These are phyloP conservation scores for Andinoacara biseriatus DNA, from an alignment of 2,113 vertebrate species.

Conservation along the genomic window DNA sequence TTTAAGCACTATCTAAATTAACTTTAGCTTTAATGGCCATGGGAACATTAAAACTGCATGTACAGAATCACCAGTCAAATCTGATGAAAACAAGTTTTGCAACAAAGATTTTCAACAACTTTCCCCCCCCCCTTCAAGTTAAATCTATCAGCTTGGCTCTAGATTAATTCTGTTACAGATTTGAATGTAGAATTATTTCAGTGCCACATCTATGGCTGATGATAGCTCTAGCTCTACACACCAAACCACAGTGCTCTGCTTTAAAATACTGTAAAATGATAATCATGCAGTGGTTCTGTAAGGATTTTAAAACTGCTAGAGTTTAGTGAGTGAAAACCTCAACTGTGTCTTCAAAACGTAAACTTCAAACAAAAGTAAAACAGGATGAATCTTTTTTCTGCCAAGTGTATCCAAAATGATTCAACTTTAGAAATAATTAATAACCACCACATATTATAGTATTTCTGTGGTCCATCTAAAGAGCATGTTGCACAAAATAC, in stretches of 20 bases:
- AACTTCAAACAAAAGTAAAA: neutral
- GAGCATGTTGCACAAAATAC: neutral
- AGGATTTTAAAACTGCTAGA: neutral
- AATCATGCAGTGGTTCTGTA: slow-evolving; percentile 1
- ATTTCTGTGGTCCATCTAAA: neutral
- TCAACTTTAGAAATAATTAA: neutral
- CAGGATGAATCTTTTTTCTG: neutral
- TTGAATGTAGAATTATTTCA: neutral
- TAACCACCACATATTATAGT: neutral
- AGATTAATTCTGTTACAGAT: neutral
- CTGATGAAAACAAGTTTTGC: neutral
- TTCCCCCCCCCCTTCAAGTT: neutral
- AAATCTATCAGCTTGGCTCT: neutral
- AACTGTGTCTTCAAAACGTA: neutral
- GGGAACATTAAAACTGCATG: neutral
- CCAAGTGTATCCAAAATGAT: neutral
- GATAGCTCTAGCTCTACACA: neutral
- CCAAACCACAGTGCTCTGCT: neutral
- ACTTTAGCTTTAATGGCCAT: neutral
- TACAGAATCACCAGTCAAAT: neutral
- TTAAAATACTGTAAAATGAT: slow-evolving; percentile 2
- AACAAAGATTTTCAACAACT: neutral
- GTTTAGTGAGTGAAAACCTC: neutral
- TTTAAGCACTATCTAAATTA: neutral
- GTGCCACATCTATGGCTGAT: neutral